Evolutionary conservation across 2,888 invertebrate species (phyloP).

Genomic region (Nomada hirtipes): DNA sequence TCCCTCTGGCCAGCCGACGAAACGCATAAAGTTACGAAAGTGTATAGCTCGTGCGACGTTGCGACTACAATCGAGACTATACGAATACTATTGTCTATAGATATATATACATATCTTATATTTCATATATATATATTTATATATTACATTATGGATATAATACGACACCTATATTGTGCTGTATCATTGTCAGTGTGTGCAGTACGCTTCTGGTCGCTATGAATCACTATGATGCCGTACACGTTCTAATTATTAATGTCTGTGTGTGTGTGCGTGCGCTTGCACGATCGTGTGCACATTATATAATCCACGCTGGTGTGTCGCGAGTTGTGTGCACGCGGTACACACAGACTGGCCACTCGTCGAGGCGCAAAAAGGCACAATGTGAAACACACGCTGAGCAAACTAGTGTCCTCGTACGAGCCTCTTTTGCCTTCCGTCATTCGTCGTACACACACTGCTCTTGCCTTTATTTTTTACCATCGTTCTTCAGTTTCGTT

Average conservation of each 20-base stretch:
- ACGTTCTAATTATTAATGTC: constrained; percentile 53
- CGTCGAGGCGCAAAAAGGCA: constrained; percentile 59
- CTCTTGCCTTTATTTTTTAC: background rate
- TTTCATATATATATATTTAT: constrained; percentile 56
- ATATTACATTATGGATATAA: constrained; percentile 63
- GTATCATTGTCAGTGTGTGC: constrained; percentile 83
- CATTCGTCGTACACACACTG: constrained; percentile 60
- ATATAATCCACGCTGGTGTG: constrained; percentile 43
- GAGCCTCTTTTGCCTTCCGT: constrained; percentile 65
- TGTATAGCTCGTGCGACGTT: constrained; percentile 68
- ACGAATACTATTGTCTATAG: constrained; percentile 36
- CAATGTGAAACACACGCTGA: constrained; percentile 49
- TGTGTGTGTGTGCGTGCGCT: constrained; percentile 23
- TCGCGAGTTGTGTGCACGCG: constrained; percentile 53
- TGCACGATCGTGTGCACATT: constrained; percentile 49
- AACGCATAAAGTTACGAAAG: constrained; percentile 39
- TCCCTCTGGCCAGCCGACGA: constrained; percentile 64
- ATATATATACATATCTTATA: constrained; percentile 53
- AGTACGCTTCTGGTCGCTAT: constrained; percentile 82
- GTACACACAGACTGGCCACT: constrained; percentile 61
- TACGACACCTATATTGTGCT: constrained; percentile 72
- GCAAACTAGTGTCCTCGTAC: constrained; percentile 58
- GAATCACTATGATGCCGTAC: constrained; percentile 63
- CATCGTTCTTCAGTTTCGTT: constrained; percentile 45
- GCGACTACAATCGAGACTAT: constrained; percentile 65